These are phyloP conservation scores for Acomys russatus DNA, from an alignment of 2,797 vertebrate genomes.

Conservation along the genomic window DNA sequence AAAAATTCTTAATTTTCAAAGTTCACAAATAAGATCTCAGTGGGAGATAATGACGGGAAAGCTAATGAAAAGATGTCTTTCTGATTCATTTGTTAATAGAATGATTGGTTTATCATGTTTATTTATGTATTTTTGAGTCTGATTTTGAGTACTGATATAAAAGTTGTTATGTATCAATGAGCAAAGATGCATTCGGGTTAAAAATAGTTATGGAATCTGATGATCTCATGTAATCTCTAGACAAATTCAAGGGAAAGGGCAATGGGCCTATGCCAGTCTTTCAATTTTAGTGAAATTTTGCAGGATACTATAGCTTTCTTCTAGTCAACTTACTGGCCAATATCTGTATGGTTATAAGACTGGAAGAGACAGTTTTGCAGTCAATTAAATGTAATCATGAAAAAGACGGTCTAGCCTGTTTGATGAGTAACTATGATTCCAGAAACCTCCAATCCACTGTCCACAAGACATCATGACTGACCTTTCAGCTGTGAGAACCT, in stretches of 20 bases:
- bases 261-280: not conserved
- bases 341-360: not conserved
- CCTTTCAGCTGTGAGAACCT: not conserved
- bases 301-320: not conserved
- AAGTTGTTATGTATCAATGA: not conserved
- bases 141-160: not conserved
- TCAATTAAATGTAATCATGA: not conserved
- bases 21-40: too few species aligned
- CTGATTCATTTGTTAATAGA: not conserved
- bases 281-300: not conserved
- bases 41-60: not conserved
- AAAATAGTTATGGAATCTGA: not conserved
- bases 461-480: not conserved
- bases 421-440: not conserved
- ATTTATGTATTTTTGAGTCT: not conserved
- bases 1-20: not conserved
- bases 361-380: not conserved
- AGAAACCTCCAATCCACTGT: not conserved
- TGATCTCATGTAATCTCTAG: not conserved
- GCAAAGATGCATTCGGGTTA: not conserved
- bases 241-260: not conserved
- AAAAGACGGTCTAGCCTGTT: not conserved
- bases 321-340: not conserved
- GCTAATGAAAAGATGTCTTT: not conserved
- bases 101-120: not conserved